A percentile compares a stretch with the other conserved stretches of the same genome.
Conservation (phyloP, 2,797 vertebrate genomes). For the Myotis myotis region DNA sequence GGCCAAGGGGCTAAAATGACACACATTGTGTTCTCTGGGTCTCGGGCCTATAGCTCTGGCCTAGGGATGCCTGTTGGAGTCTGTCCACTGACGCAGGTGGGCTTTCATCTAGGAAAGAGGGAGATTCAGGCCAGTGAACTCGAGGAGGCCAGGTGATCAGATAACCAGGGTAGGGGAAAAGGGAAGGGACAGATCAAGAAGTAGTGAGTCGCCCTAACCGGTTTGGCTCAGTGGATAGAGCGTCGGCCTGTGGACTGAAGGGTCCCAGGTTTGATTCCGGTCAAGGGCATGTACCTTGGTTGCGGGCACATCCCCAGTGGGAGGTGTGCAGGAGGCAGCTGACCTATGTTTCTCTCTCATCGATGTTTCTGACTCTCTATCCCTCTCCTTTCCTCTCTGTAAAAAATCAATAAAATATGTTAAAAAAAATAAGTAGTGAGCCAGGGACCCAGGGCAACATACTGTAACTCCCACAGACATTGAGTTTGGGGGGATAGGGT, state of each 20-base stretch:
- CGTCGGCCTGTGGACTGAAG: no score
- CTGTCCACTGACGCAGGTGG: neutral
- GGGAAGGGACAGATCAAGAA: neutral
- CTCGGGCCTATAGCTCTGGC: neutral
- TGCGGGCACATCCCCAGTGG: no score
- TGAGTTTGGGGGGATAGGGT: neutral
- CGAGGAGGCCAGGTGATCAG: neutral
- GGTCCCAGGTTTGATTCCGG: no score
- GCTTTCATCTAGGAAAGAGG: neutral
- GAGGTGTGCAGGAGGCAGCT: no score
- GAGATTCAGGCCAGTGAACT: neutral
- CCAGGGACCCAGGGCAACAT: neutral
- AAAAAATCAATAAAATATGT: no score
- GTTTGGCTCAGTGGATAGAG: no score
- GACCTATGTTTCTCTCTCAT: no score
- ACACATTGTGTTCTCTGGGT: neutral
- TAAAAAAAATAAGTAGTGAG: neutral
- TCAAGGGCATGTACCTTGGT: no score
- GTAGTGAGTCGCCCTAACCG: neutral
- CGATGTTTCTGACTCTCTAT: no score
- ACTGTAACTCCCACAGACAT: neutral
- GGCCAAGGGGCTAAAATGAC: neutral
- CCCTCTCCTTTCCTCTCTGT: no score
- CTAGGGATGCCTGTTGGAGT: neutral
- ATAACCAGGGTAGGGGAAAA: neutral